Evolutionary conservation across 2,888 invertebrate species (phyloP), one percentile per base, ranked within the genome.

Genomic region (Amphipoea lucens): DNA sequence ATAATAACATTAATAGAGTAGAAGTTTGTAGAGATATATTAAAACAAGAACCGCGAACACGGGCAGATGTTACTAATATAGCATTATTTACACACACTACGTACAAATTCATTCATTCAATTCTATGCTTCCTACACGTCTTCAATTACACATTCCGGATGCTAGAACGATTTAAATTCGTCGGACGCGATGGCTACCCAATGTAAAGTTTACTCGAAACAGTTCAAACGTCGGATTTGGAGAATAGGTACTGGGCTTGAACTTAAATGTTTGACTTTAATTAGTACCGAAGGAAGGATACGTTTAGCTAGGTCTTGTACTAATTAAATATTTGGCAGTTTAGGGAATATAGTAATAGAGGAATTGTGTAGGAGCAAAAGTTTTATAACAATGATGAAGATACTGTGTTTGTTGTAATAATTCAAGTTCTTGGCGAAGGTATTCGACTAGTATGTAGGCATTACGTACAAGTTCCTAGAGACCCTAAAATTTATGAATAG

Each of bases 111-210:
- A 65, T 36, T 36, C 36, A 23, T 36, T 70, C 23, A 80, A 78
- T 86, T 89, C 84, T 86, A 86, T 87, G 83, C 88, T 89, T 91
- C 90, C 89, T 89, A 87, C 80, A 86, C 88, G 88, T 91, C 89
- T 93, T 91, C 85, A 86, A 89, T 93, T 92, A 92, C 92, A 88
- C 87, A 87, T 90, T 91, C 92, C 92, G 92, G 92, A 91, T 90
- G 90, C 73, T 74, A 62, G 82, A 87, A 90, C 90, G 87, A 91
- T 92, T 92, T 92, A 91, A 92, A 92, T 92, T 91, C 89, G 89
- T 91, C 81, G 88, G 85, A 85, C 77, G 84, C 80, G 80, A 86
- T 81, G 72, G 67, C 66, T 80, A 71, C 74, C 71, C 76, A 79
- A n/a, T 88, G 88, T 74, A 29, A 77, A 82, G 62, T 89, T 88